phyloP scores from a whole-genome alignment of 2,113 vertebrate species.

The Corvus moneduloides region DNA sequence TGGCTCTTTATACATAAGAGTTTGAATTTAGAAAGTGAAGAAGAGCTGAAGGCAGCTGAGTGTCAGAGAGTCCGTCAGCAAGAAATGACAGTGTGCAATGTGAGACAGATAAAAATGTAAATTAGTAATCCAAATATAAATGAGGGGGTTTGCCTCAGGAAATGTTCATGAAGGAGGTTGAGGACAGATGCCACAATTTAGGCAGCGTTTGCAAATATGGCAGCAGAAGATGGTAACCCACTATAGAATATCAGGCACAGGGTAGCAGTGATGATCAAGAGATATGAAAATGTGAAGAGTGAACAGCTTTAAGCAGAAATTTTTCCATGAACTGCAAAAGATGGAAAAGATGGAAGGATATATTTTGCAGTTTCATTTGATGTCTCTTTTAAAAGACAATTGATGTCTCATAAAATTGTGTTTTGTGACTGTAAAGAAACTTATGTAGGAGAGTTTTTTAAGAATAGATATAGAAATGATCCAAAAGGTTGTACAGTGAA shows the following conservation, averaged over 20 bases:
- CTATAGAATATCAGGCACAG: not conserved
- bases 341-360: not conserved
- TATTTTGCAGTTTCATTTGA: not conserved
- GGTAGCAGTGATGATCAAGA: not conserved
- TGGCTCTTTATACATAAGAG: not conserved
- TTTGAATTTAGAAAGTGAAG: not conserved
- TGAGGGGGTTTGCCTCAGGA: not conserved
- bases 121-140: not conserved
- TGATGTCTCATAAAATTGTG: not conserved
- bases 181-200: not conserved
- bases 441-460: not conserved
- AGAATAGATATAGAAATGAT: not conserved
- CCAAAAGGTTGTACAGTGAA: not conserved
- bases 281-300: not conserved
- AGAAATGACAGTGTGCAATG: not conserved
- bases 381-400: not conserved
- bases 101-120: not conserved
- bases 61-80: not conserved
- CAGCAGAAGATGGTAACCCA: not conserved
- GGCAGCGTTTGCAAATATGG: not conserved
- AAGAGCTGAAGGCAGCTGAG: not conserved
- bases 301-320: not conserved
- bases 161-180: not conserved
- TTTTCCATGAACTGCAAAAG: not conserved
- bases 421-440: not conserved